Base-by-base conservation (phyloP, 2,888 invertebrate species). In the Drosophila buzzatii region DNA sequence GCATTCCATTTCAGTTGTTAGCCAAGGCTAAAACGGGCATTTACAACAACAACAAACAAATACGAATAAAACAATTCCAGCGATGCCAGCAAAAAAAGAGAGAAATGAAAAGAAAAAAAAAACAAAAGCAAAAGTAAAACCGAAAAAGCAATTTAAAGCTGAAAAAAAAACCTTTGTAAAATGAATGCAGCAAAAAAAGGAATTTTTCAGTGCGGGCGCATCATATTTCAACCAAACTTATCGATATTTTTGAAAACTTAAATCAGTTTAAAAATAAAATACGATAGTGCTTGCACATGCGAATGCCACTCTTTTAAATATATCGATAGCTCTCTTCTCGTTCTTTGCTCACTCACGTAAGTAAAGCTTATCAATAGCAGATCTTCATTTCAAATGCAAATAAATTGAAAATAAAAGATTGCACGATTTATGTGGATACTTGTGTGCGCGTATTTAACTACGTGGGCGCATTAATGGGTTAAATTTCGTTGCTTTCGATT, bases 401-500 rank as follows among this genome's bases (percentile, higher is more conserved):
- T 33, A 12, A 33, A 6, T 27, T n/a, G 27, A 41, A 55, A 55
- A n/a, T 41, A 3, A 41, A 16, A 39, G 16, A 16, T 39, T 39
- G 53, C 33, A 18, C 18, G 7, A 27, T 27, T 3, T 33, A 52
- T n/a, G 31, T 7, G 69, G 23, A 45, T 55, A 39, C 44, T 31
- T 55, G 20, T 42, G 52, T 42, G 58, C 23, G 69, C 51, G 47
- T 35, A 44, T 73, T 78, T 47, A 52, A 53, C 70, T n/a, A 76
- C 65, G 16, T 45, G 35, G 47, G 37, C 37, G 27, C 58, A 39
- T 64, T 51, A 67, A 75, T 67, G 77, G 79, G 75, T 73, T 74
- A 80, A 79, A 79, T 76, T 60, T 66, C 73, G 59, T 51, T 66
- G 76, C 73, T 69, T 59, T 71, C 71, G 71, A 75, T 64, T 64